Conservation (phyloP, 2,113 vertebrate genomes). For the Xenopus borealis region DNA sequence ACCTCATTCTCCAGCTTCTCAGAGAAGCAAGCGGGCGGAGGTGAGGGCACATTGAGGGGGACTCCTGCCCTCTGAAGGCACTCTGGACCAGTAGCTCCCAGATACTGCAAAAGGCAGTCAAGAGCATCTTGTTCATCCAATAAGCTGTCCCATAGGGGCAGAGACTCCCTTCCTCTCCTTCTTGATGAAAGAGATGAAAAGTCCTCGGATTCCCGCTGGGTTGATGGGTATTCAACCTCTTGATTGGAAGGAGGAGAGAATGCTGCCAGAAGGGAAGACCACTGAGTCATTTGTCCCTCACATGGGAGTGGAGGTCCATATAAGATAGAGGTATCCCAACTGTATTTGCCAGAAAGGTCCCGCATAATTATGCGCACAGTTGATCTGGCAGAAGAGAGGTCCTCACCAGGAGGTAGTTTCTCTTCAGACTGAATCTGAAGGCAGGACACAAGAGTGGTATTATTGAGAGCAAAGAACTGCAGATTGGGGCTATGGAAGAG, state of each 20-base stretch:
- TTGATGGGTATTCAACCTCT: constrained; percentile 55
- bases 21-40: constrained; percentile 87
- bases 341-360: constrained; percentile 95
- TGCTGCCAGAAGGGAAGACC: constrained; percentile 30
- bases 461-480: constrained; percentile 93
- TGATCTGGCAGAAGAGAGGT: constrained; percentile 87
- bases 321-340: constrained; percentile 93
- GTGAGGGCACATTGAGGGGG: constrained; percentile 91
- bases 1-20: constrained; percentile 98
- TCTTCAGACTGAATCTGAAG: constrained; percentile 89
- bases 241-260: constrained; percentile 10
- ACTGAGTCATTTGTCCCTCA: constrained; percentile 51
- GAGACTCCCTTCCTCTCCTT: constrained; percentile 81
- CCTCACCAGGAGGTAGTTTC: constrained; percentile 84
- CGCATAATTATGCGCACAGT: constrained; percentile 91
- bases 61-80: constrained; percentile 91
- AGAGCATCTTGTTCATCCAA: constrained; percentile 88
- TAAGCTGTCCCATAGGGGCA: constrained; percentile 90
- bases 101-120: constrained; percentile 93
- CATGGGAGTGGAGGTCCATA: constrained; percentile 80
- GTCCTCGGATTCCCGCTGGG: constrained; percentile 27
- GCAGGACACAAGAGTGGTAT: constrained; percentile 83
- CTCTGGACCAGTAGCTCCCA: constrained; percentile 90
- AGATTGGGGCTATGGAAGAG: constrained; percentile 96
- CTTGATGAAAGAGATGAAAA: constrained; percentile 73